Conservation (phyloP, 1,140 invertebrate species). For the Rhyzopertha dominica region DNA sequence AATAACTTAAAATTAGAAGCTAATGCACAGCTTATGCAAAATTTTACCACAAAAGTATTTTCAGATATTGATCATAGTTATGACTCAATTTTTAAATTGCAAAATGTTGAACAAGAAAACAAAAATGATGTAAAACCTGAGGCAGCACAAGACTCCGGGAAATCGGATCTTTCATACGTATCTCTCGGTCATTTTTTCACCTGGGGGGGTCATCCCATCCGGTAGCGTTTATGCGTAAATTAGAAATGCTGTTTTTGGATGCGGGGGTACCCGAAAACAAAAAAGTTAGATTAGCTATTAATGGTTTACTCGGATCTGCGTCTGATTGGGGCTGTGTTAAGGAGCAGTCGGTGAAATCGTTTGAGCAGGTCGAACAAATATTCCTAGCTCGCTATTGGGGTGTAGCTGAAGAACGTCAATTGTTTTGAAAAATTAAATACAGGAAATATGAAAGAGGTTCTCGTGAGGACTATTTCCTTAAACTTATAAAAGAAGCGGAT, state of each 20-base stretch:
- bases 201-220: background rate
- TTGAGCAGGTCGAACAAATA: conserved; percentile 4
- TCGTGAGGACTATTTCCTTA: conserved; percentile 8
- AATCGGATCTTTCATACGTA: no score
- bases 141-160: no score
- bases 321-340: conserved; percentile 5
- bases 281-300: conserved; percentile 4
- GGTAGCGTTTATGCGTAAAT: conserved; percentile 4
- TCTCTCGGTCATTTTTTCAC: no score
- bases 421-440: conserved; percentile 9
- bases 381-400: conserved; percentile 9
- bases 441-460: conserved; percentile 8
- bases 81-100: no score
- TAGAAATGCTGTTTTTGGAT: conserved; percentile 1
- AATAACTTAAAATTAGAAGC: no score
- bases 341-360: conserved; percentile 1
- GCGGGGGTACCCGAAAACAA: conserved; percentile 8
- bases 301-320: conserved; percentile 1
- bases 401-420: background rate
- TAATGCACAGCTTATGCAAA: no score
- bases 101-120: no score
- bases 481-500: conserved; percentile 3
- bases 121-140: no score
- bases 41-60: no score
- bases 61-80: no score